Evolutionary conservation across 2,888 invertebrate species (phyloP).

Genomic region (Sminthurides aquaticus): DNA sequence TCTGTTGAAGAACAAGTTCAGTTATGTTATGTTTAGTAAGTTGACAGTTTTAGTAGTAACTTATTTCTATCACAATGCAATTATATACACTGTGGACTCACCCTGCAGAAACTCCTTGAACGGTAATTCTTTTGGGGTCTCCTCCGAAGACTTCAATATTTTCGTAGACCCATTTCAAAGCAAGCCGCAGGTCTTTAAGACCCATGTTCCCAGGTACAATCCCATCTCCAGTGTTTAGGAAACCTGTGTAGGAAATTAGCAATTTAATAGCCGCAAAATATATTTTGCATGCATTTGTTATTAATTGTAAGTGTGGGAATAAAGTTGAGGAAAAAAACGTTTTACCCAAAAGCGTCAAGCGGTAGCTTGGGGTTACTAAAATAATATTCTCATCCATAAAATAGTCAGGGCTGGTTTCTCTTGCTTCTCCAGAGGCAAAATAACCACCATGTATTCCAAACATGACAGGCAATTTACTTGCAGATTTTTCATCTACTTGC

Average conservation of each 20-base stretch:
- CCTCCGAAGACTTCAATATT: background rate
- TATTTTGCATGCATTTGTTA: too few relatives aligned
- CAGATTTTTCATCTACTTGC: too few relatives aligned
- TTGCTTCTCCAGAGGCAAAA: background rate
- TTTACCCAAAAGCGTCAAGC: background rate
- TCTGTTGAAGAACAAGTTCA: too few relatives aligned
- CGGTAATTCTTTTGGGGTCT: background rate
- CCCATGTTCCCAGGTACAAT: background rate
- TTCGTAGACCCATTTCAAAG: background rate
- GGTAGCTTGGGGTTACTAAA: background rate
- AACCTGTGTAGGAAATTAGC: too few relatives aligned
- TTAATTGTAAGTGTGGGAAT: too few relatives aligned
- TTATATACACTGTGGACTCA: too few relatives aligned
- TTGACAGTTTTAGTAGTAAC: too few relatives aligned
- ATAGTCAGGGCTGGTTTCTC: background rate
- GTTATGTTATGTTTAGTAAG: too few relatives aligned
- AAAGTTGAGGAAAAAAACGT: too few relatives aligned
- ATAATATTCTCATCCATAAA: background rate
- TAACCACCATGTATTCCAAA: background rate
- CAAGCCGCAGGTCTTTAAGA: background rate
- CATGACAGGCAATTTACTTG: background rate
- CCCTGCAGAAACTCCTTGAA: background rate
- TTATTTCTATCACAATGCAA: too few relatives aligned
- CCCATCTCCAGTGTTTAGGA: background rate
- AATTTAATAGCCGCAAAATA: too few relatives aligned